Percentiles rank a stretch among this genome's conserved stretches.
These are phyloP conservation scores for Ecliptopera silaceata DNA, from an alignment of 2,888 invertebrate species.

Conservation along the genomic window DNA sequence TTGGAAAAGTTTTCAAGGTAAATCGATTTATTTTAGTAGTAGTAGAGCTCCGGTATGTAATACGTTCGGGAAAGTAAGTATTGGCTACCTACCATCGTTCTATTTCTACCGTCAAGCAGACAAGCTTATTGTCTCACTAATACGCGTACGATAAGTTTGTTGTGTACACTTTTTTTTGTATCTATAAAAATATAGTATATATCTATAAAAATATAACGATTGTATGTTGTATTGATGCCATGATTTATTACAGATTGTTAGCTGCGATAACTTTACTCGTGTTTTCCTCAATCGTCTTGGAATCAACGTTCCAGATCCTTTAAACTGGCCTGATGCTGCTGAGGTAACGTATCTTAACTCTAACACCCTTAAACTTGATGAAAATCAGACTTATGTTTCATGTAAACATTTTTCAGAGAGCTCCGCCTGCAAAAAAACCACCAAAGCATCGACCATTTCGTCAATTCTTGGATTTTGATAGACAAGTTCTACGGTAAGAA, in stretches of 20 bases:
- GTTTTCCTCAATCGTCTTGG: conserved; percentile 93
- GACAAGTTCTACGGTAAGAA: conserved; percentile 81
- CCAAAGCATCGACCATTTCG: conserved; percentile 86
- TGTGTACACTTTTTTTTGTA: too few relatives aligned
- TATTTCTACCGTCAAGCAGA: too few relatives aligned
- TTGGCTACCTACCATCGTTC: too few relatives aligned
- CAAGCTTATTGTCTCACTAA: too few relatives aligned
- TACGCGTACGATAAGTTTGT: too few relatives aligned
- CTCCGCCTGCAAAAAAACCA: conserved; percentile 44
- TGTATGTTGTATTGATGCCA: too few relatives aligned
- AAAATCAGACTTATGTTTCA: background rate
- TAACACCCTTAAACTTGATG: too few relatives aligned
- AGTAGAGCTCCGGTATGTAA: too few relatives aligned
- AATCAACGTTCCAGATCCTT: conserved; percentile 89
- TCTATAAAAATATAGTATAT: too few relatives aligned
- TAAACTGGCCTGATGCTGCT: conserved; percentile 68
- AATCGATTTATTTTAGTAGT: too few relatives aligned
- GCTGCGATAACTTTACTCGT: conserved; percentile 94
- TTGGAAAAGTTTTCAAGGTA: conserved; percentile 87
- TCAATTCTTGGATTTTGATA: conserved; percentile 92
- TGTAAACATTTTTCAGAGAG: conserved; percentile 52
- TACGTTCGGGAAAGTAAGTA: too few relatives aligned
- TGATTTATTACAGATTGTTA: conserved; percentile 88
- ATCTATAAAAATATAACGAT: too few relatives aligned
- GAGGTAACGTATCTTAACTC: conserved; percentile 63